A percentile compares a stretch with the other conserved stretches of the same genome.
Conservation (phyloP, 37 sponge, comb jelly and placozoan species). For the Diacarnus erythraeanus region DNA sequence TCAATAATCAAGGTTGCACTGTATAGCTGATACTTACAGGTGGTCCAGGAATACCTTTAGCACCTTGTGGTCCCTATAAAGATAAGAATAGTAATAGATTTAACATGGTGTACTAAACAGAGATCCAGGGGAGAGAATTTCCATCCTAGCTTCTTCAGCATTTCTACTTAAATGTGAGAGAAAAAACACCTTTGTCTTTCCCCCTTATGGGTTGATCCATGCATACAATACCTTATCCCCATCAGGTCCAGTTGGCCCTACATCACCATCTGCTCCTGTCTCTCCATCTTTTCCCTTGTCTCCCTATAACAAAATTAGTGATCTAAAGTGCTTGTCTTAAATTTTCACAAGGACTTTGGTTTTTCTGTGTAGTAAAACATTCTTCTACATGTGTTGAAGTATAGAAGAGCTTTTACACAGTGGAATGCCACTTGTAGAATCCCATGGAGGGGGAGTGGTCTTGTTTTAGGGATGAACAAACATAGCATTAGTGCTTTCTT, state of each 20-base stretch:
- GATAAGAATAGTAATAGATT: not conserved
- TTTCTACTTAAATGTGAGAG: not conserved
- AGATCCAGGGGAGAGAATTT: too few species aligned
- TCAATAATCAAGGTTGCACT: not conserved
- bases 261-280: slow-evolving; percentile 51
- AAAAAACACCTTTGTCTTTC: too few species aligned
- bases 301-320: slow-evolving; percentile 44
- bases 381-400: not conserved
- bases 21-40: slow-evolving; percentile 19
- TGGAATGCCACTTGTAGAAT: too few species aligned
- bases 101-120: not conserved
- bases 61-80: slow-evolving; percentile 39
- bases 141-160: too few species aligned
- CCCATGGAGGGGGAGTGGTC: too few species aligned
- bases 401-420: too few species aligned
- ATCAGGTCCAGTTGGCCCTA: slow-evolving; percentile 48
- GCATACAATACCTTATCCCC: slow-evolving; percentile 36
- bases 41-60: slow-evolving; percentile 14
- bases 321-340: slow-evolving; percentile 42
- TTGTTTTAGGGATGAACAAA: too few species aligned
- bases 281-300: slow-evolving; percentile 54
- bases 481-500: too few species aligned
- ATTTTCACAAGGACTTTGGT: not conserved
- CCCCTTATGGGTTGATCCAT: too few species aligned
- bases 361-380: too few species aligned